A percentile compares a stretch with the other conserved stretches of the same genome.
Conservation (phyloP, 1,140 invertebrate genomes). For the Lepidurus packardi region DNA sequence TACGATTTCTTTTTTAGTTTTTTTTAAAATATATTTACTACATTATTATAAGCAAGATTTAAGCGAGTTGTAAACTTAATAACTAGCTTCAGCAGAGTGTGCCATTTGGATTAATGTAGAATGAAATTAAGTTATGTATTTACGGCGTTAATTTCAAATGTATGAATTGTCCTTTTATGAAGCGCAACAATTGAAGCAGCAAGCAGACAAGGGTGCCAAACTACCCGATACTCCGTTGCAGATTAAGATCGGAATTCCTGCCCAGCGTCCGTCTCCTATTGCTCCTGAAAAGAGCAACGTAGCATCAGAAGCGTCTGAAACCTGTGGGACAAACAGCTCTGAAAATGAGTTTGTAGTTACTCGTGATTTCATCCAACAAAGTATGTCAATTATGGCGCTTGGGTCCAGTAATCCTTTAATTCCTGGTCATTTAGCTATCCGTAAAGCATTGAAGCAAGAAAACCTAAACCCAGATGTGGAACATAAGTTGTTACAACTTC, state of each 20-base stretch:
- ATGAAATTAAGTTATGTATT: no score
- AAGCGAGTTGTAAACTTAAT: no score
- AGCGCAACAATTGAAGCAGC: constrained; percentile 17
- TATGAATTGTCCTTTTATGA: neutral
- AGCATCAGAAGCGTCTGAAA: constrained; percentile 64
- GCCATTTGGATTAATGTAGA: no score
- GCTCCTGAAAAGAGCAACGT: constrained; percentile 16
- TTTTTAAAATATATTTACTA: neutral
- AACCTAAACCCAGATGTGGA: constrained; percentile 88
- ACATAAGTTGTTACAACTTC: constrained; percentile 80
- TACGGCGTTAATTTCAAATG: no score
- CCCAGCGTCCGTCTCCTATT: constrained; percentile 30
- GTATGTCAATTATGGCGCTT: constrained; percentile 50
- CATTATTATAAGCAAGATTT: no score
- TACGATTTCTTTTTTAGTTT: neutral
- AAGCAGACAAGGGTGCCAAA: neutral
- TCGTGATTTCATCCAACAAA: constrained; percentile 81
- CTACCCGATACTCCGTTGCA: neutral
- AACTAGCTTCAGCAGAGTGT: no score
- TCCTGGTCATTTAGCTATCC: constrained; percentile 58
- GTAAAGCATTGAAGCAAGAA: constrained; percentile 73
- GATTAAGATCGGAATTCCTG: neutral
- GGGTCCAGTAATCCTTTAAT: constrained; percentile 26
- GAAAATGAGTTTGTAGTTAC: constrained; percentile 75
- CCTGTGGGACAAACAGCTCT: constrained; percentile 44